These are phyloP conservation scores for Aleiodes testaceus DNA, from an alignment of 2,888 invertebrate species.

Conservation along the genomic window DNA sequence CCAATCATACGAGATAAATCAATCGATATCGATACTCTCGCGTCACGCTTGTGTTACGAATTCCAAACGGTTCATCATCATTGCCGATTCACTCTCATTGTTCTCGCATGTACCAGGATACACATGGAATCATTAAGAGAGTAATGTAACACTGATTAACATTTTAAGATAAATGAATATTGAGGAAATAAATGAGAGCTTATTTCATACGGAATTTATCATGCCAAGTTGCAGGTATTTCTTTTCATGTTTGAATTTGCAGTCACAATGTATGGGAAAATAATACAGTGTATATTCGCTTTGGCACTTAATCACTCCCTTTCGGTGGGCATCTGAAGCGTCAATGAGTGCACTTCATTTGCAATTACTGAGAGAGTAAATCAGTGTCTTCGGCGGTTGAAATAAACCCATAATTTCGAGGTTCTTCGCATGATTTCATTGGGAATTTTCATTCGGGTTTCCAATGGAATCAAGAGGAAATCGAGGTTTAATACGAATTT, in stretches of 20 bases:
- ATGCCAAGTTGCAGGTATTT: constrained; percentile 10
- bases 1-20: constrained; percentile 68
- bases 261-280: no score
- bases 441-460: no score
- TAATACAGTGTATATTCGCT: constrained; percentile 29
- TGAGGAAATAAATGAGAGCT: neutral
- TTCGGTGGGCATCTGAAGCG: constrained; percentile 59
- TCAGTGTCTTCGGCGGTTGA: constrained; percentile 64
- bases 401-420: no score
- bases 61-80: constrained; percentile 47
- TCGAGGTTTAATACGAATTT: no score
- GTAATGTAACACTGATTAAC: constrained; percentile 21
- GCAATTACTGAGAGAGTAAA: constrained; percentile 71
- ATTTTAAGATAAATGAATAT: constrained; percentile 21
- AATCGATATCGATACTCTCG: constrained; percentile 67
- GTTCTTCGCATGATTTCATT: no score
- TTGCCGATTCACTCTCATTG: neutral
- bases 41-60: constrained; percentile 56
- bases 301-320: constrained; percentile 57
- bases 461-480: no score
- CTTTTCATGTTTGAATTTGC: constrained; percentile 8
- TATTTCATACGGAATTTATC: constrained; percentile 13
- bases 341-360: constrained; percentile 68
- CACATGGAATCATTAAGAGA: neutral
- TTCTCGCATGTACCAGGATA: constrained; percentile 3